Conservation (phyloP, 2,113 vertebrate species). For the Leucopsar rothschildi region DNA sequence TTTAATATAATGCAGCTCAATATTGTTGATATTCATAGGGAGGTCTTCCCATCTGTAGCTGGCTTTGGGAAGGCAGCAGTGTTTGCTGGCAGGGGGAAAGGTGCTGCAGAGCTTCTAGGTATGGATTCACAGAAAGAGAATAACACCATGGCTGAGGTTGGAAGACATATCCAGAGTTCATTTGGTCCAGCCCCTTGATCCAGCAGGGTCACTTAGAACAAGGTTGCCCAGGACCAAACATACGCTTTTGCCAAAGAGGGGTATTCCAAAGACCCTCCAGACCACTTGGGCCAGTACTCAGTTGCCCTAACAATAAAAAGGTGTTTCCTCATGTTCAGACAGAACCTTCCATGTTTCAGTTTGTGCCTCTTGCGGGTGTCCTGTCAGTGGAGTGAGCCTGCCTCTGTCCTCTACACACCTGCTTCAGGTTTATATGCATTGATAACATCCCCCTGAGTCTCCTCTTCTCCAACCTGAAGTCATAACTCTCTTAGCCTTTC, state of each 20-base stretch:
- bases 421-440: background rate
- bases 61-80: background rate
- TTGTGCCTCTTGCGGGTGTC: fast-evolving
- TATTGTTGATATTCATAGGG: background rate
- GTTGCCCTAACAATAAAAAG: background rate
- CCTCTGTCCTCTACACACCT: background rate
- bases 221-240: background rate
- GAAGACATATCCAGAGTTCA: background rate
- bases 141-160: background rate
- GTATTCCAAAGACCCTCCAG: background rate
- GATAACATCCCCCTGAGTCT: background rate
- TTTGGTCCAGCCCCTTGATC: background rate
- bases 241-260: background rate
- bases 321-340: background rate
- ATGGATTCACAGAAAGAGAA: background rate
- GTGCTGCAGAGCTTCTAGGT: background rate
- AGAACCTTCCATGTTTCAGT: background rate
- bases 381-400: background rate
- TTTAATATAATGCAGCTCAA: background rate
- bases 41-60: background rate
- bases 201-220: background rate
- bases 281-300: background rate
- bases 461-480: background rate
- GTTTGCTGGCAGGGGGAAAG: background rate
- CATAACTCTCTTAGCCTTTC: background rate